These are phyloP conservation scores for Himalopsyche japonica DNA, from an alignment of 2,888 invertebrate species.

Conservation along the genomic window DNA sequence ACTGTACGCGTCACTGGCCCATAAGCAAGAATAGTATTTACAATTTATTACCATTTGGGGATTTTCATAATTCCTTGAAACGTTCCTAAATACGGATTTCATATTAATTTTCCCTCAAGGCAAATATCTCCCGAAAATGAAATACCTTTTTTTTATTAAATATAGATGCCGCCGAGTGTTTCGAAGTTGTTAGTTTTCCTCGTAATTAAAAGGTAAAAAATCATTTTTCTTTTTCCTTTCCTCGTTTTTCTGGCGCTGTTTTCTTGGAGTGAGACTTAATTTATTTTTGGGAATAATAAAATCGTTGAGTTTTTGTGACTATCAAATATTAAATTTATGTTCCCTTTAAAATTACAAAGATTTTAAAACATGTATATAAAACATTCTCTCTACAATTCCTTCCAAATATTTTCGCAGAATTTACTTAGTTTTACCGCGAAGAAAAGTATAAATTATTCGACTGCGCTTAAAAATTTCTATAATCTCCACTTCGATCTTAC, in stretches of 20 bases:
- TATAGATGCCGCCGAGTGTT: neutral
- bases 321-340: neutral
- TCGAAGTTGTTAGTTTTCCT: neutral
- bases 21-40: neutral
- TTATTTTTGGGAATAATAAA: neutral
- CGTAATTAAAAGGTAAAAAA: neutral
- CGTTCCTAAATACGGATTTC: slow-evolving; percentile 20
- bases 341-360: neutral
- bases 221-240: neutral
- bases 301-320: neutral
- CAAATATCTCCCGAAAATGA: neutral
- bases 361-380: too few species aligned
- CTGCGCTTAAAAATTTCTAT: too few species aligned
- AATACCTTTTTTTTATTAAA: neutral
- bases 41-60: slow-evolving; percentile 16
- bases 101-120: slow-evolving; percentile 19
- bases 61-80: slow-evolving; percentile 7
- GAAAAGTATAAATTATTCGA: too few species aligned
- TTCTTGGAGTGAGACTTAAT: neutral
- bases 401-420: too few species aligned
- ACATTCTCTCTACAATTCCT: too few species aligned
- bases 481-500: too few species aligned
- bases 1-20: neutral
- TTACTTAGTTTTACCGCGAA: too few species aligned
- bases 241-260: neutral